A percentile compares a stretch with the other conserved stretches of the same genome.
phyloP scores from a whole-genome alignment of 2,797 vertebrate genomes.

The Phylloscopus collybita region DNA sequence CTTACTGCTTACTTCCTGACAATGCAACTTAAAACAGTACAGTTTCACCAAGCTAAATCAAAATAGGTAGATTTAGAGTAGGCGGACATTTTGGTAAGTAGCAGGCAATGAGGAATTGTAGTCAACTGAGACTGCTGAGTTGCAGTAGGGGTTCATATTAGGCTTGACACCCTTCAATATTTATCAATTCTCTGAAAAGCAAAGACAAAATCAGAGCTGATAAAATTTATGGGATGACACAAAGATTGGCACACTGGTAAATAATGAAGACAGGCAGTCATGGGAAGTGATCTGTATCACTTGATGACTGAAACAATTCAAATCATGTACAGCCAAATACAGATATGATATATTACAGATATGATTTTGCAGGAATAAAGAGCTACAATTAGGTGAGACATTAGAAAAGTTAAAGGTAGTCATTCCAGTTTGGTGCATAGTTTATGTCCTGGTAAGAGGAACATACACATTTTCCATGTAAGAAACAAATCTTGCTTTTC shows the following conservation, averaged over 20 bases:
- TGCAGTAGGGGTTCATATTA: neutral
- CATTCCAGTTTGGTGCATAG: neutral
- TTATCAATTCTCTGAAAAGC: constrained; percentile 39
- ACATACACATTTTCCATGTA: neutral
- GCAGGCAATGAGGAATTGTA: neutral
- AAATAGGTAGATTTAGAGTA: neutral
- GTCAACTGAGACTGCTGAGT: neutral
- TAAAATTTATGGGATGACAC: constrained; percentile 42
- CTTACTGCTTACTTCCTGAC: neutral
- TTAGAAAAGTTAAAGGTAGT: neutral
- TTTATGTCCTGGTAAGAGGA: neutral
- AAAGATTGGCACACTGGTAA: constrained; percentile 56
- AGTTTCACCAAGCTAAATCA: neutral
- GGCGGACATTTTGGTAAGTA: neutral
- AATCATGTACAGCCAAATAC: neutral
- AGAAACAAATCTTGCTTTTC: neutral
- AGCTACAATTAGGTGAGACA: neutral
- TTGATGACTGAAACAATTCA: neutral
- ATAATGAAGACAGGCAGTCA: constrained; percentile 54
- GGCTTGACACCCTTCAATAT: constrained; percentile 45
- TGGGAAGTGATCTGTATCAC: constrained; percentile 17
- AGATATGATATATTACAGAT: neutral
- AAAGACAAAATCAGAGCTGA: constrained; percentile 32
- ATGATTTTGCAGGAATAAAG: neutral
- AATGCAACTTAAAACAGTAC: neutral